phyloP scores from a whole-genome alignment of 2,113 vertebrate species.

The Hirundichthys speculiger region DNA sequence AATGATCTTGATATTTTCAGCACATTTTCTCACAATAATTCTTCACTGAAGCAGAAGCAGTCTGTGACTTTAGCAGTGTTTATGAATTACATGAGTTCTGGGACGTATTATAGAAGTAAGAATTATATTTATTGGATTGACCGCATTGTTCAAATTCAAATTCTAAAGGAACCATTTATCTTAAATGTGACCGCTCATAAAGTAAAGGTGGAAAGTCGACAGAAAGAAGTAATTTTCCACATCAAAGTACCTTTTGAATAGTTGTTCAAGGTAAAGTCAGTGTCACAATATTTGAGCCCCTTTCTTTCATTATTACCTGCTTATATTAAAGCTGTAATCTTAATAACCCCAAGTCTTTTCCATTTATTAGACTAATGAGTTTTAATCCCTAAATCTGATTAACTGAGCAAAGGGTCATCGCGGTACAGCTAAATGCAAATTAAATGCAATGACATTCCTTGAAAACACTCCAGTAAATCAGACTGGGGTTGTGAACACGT shows the following conservation, averaged over 20 bases:
- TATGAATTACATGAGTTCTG: too few species aligned
- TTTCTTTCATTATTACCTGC: conserved; percentile 40
- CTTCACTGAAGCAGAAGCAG: too few species aligned
- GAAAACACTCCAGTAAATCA: conserved; percentile 26
- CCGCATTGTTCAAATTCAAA: too few species aligned
- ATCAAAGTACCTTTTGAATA: conserved; percentile 11
- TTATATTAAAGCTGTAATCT: conserved; percentile 53
- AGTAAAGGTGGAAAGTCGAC: background rate
- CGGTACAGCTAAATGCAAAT: conserved; percentile 37
- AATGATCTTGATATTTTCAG: too few species aligned
- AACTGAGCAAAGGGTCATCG: conserved; percentile 33
- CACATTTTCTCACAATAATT: too few species aligned
- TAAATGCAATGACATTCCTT: conserved; percentile 34
- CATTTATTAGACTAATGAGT: conserved; percentile 50
- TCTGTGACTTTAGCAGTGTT: too few species aligned
- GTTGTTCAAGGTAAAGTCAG: conserved; percentile 1
- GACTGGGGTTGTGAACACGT: background rate
- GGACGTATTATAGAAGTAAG: too few species aligned
- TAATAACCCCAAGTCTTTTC: conserved; percentile 49
- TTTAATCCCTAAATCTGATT: conserved; percentile 47
- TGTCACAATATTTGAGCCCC: conserved; percentile 26
- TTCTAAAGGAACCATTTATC: too few species aligned
- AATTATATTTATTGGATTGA: too few species aligned
- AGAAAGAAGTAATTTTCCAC: conserved; percentile 9
- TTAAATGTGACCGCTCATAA: too few species aligned